Base-by-base conservation (phyloP, 2,888 invertebrate genomes). In the Pecten maximus region DNA sequence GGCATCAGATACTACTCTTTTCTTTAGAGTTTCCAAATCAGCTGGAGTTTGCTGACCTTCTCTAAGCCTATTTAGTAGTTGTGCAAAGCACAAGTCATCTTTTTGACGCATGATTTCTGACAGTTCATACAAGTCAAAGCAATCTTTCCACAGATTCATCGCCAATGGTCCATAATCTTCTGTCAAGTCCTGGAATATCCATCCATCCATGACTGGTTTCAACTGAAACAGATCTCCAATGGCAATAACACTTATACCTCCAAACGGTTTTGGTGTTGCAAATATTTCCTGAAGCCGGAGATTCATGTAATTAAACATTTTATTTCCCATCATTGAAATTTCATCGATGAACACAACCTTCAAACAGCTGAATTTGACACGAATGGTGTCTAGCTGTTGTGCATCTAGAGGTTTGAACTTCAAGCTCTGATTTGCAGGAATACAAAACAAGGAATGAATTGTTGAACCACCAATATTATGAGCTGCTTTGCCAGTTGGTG, bases 291-390 rank as follows among this genome's bases (percentile, higher is more conserved):
- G 88, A 6, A 93, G 54, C 4, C 93, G 86, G 40, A 91, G 88
- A 88, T 92, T 89, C 12, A 93, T 91, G 86, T 48, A 92, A 48
- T 93, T 91, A 23, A 93, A 91, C 92, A 93, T 92, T 50, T 89
- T 90, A 28, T 88, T 91, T 0, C 93, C 92, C 40, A 93, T 93
- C 93, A 93, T 93, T 1, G 92, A 92, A 23, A 93, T 92, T 90
- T 93, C 92, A 91, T 93, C 93, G 48, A 92, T 93, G 39, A 93
- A 90, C 15, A 93, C 44, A 2, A 93, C 40, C 40, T 90, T 90
- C 19, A 93, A 12, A 50, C 87, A 40, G 3, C 88, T 87, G 40
- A 92, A 48, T 74, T 93, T 88, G n/a, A 89, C 91, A 74, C 91
- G 87, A 28, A 93, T 90, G 28, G 91, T 92, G 60, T 92, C 92